A percentile compares a stretch with the other conserved stretches of the same genome.
Evolutionary conservation across 30 jellyfish, hydroid and myxozoan species (phyloP).

Genomic region (Chrysaora quinquecirrha): DNA sequence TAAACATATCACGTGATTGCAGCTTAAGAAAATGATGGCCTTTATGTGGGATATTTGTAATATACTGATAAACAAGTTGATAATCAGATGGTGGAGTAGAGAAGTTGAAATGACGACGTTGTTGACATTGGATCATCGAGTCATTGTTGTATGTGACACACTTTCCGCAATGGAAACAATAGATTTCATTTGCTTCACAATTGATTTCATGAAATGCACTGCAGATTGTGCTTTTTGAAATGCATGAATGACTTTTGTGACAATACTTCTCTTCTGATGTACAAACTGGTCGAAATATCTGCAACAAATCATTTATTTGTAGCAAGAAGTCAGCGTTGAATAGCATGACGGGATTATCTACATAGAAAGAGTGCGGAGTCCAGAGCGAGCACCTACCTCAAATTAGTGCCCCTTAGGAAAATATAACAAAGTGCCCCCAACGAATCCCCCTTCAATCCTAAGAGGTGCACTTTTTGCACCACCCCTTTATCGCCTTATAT

Average conservation of each 20-base stretch:
- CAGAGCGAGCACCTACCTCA: too few relatives aligned
- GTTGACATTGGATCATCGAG: slow-evolving; percentile 31
- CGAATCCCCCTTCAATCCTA: too few relatives aligned
- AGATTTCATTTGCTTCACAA: slow-evolving; percentile 73
- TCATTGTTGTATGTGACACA: slow-evolving; percentile 55
- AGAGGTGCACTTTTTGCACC: too few relatives aligned
- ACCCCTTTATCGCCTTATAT: too few relatives aligned
- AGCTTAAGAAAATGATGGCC: slow-evolving; percentile 68
- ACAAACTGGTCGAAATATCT: slow-evolving; percentile 94
- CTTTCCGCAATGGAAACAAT: slow-evolving; percentile 79
- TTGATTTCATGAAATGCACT: slow-evolving; percentile 3
- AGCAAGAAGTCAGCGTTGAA: neutral
- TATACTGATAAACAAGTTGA: slow-evolving; percentile 49
- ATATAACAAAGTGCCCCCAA: too few relatives aligned
- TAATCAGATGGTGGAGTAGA: slow-evolving; percentile 68
- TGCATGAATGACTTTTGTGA: slow-evolving; percentile 62
- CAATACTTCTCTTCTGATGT: slow-evolving; percentile 63
- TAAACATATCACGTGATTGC: slow-evolving; percentile 40
- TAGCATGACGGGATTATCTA: neutral
- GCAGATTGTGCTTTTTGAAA: slow-evolving; percentile 54
- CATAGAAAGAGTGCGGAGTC: too few relatives aligned
- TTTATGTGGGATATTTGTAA: slow-evolving; percentile 12
- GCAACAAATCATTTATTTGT: neutral
- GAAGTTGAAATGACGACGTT: slow-evolving; percentile 29
- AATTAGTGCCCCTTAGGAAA: too few relatives aligned